Evolutionary conservation across 1,140 invertebrate species (phyloP).

Genomic region (Camponotus vicinus): DNA sequence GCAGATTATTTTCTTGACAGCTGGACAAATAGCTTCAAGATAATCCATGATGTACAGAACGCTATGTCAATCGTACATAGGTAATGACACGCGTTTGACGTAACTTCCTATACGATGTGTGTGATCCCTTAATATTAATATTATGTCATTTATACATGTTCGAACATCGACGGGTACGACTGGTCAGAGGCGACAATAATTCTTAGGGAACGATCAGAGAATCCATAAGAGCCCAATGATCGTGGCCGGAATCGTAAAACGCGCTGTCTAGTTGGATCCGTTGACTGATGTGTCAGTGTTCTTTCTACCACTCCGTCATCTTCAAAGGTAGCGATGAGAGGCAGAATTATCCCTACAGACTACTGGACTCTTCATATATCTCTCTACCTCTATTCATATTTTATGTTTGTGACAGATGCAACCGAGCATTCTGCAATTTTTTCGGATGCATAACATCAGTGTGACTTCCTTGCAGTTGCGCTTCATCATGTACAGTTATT

Average conservation of each 20-base stretch:
- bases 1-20: neutral
- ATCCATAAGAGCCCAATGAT: constrained; percentile 74
- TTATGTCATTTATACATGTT: constrained; percentile 70
- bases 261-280: constrained; percentile 55
- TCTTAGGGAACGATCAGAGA: constrained; percentile 78
- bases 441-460: too few relatives aligned
- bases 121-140: constrained; percentile 73
- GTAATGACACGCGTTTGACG: constrained; percentile 67
- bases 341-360: neutral
- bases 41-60: neutral
- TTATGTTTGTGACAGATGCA: constrained; percentile 48
- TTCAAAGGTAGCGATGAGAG: constrained; percentile 9
- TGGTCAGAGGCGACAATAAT: constrained; percentile 78
- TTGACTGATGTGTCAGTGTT: constrained; percentile 60
- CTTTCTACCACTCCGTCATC: constrained; percentile 46
- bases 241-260: constrained; percentile 74
- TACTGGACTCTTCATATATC: neutral
- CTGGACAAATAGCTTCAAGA: neutral
- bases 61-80: neutral
- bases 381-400: constrained; percentile 18
- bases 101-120: constrained; percentile 32
- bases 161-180: constrained; percentile 46
- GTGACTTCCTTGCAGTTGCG: neutral
- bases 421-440: neutral
- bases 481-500: neutral